phyloP scores from a whole-genome alignment of 2,797 vertebrate genomes.

The Mycteria americana region DNA sequence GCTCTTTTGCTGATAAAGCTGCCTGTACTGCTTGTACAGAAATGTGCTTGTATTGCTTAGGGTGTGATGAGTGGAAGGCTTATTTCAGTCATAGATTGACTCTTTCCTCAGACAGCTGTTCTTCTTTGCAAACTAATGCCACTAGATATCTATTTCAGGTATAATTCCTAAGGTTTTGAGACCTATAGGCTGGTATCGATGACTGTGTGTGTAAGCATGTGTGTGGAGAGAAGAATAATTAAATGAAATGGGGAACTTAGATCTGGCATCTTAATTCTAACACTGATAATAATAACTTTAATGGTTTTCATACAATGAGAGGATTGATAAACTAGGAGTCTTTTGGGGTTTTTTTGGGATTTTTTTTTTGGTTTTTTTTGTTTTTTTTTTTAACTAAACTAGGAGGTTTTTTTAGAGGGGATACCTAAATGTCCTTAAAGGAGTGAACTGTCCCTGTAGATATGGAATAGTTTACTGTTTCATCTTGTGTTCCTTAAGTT shows the following conservation, averaged over 20 bases:
- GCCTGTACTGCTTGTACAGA: neutral
- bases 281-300: neutral
- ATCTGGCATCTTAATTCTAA: neutral
- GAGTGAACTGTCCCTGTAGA: neutral
- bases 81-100: neutral
- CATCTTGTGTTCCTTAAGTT: neutral
- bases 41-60: neutral
- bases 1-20: neutral
- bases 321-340: neutral
- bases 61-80: neutral
- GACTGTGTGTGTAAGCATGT: neutral
- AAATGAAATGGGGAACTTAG: neutral
- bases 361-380: too few relatives aligned
- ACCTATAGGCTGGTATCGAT: neutral
- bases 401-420: neutral
- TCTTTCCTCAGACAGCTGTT: neutral
- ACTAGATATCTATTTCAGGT: neutral
- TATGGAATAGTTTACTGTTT: neutral
- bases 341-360: too few relatives aligned
- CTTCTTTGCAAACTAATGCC: neutral
- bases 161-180: neutral
- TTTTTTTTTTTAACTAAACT: neutral
- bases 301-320: neutral
- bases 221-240: neutral
- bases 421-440: neutral